phyloP scores from a whole-genome alignment of 2,113 vertebrate genomes.

The Ascaphus truei region DNA sequence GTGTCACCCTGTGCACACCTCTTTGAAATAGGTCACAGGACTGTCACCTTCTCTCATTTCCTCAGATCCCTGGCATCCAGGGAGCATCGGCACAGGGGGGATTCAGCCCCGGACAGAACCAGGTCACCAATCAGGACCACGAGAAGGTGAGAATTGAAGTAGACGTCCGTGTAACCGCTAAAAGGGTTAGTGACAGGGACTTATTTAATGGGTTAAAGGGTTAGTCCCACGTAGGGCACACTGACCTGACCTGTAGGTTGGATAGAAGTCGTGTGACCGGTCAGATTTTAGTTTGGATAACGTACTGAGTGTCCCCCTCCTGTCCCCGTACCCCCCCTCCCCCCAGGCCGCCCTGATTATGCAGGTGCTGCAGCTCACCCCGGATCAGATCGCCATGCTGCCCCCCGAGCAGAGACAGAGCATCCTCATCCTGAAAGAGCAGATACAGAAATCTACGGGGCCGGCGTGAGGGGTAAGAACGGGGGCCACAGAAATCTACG shows the following conservation, averaged over 20 bases:
- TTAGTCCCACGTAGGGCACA: too few relatives aligned
- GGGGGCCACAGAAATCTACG: too few relatives aligned
- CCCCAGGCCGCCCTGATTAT: constrained; percentile 91
- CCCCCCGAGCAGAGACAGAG: constrained; percentile 94
- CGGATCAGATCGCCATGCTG: constrained; percentile 97
- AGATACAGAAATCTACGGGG: constrained; percentile 96
- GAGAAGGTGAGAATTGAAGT: constrained; percentile 94
- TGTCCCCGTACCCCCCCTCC: too few relatives aligned
- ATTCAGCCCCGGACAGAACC: constrained; percentile 89
- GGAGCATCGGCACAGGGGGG: constrained; percentile 67
- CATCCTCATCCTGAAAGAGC: constrained; percentile 97
- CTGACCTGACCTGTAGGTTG: too few relatives aligned
- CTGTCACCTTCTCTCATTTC: too few relatives aligned
- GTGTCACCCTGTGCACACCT: not conserved
- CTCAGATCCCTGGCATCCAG: constrained; percentile 69
- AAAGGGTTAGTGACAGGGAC: too few relatives aligned
- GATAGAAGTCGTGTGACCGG: too few relatives aligned
- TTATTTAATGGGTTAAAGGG: too few relatives aligned
- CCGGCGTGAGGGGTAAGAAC: constrained; percentile 85
- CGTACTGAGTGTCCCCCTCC: too few relatives aligned
- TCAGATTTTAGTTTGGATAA: too few relatives aligned
- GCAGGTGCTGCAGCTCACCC: constrained; percentile 96
- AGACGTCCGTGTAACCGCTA: too few relatives aligned
- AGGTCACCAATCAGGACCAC: constrained; percentile 92
- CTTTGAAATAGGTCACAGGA: too few relatives aligned